Evolutionary conservation across 1,140 invertebrate species (phyloP).

Genomic region (Lepidurus packardi): DNA sequence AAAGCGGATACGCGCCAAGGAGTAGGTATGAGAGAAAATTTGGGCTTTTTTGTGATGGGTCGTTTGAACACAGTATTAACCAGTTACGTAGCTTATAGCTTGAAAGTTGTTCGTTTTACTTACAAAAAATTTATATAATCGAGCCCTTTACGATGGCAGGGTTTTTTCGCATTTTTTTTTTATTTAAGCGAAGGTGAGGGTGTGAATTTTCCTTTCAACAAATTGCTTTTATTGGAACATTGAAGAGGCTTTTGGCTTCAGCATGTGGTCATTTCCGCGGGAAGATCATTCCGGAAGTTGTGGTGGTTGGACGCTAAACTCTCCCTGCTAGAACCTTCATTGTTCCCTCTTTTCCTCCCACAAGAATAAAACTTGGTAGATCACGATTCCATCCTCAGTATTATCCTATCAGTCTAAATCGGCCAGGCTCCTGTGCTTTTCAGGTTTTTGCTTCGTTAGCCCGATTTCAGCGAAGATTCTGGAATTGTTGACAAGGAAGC

Average conservation of each 20-base stretch:
- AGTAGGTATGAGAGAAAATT: no score
- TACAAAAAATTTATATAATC: no score
- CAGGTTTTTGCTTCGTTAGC: conserved; percentile 4
- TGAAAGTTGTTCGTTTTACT: no score
- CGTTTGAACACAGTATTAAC: no score
- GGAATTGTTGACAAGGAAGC: not conserved
- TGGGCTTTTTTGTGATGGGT: no score
- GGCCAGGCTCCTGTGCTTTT: not conserved
- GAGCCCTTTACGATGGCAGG: no score
- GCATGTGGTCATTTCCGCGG: conserved; percentile 4
- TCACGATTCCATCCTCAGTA: not conserved
- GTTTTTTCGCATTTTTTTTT: not conserved
- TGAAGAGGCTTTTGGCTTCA: conserved; percentile 16
- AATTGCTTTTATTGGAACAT: conserved; percentile 16
- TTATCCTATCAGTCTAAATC: not conserved
- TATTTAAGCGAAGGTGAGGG: not conserved
- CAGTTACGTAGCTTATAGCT: no score
- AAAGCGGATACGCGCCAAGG: no score
- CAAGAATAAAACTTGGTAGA: not conserved
- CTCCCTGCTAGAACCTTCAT: not conserved
- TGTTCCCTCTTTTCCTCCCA: not conserved
- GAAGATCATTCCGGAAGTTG: conserved; percentile 18
- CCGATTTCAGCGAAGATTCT: not conserved
- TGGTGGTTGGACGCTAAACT: conserved; percentile 2
- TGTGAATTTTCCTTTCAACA: not conserved